These are phyloP conservation scores for Entomobrya multifasciata DNA, from an alignment of 2,888 invertebrate genomes.

Conservation along the genomic window DNA sequence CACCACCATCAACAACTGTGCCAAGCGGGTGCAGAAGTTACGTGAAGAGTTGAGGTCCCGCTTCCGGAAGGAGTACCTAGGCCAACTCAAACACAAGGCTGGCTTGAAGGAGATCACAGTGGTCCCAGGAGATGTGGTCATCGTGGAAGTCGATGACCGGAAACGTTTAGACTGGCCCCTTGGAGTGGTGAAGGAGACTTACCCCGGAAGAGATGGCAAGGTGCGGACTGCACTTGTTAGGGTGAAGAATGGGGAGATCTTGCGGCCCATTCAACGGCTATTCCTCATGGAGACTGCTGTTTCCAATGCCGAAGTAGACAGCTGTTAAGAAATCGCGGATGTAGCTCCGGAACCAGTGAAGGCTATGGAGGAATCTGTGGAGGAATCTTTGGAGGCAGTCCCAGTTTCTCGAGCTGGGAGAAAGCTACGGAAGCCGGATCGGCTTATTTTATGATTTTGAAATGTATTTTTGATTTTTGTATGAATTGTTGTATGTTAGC, in stretches of 20 bases:
- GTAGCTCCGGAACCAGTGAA: no score
- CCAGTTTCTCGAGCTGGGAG: no score
- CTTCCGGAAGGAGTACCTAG: slow-evolving; percentile 40
- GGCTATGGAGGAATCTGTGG: no score
- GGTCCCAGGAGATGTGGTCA: slow-evolving; percentile 9
- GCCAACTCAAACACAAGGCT: neutral
- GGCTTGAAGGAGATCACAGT: neutral
- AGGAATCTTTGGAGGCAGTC: no score
- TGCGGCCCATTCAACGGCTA: slow-evolving; percentile 13
- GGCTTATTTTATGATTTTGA: no score
- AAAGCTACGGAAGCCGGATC: no score
- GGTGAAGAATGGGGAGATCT: slow-evolving; percentile 13
- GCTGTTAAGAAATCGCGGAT: no score
- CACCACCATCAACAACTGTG: neutral
- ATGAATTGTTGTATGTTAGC: no score
- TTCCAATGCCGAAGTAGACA: no score
- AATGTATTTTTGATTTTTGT: no score
- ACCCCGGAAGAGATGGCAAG: slow-evolving; percentile 3
- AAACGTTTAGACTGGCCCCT: slow-evolving; percentile 26
- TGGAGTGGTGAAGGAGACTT: slow-evolving; percentile 3
- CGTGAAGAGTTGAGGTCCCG: neutral
- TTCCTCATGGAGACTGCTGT: neutral
- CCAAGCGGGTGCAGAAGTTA: neutral
- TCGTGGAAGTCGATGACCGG: neutral
- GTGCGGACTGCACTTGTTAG: neutral